Conservation (phyloP, 2,113 vertebrate genomes). For the Plecturocebus donacophilus region DNA sequence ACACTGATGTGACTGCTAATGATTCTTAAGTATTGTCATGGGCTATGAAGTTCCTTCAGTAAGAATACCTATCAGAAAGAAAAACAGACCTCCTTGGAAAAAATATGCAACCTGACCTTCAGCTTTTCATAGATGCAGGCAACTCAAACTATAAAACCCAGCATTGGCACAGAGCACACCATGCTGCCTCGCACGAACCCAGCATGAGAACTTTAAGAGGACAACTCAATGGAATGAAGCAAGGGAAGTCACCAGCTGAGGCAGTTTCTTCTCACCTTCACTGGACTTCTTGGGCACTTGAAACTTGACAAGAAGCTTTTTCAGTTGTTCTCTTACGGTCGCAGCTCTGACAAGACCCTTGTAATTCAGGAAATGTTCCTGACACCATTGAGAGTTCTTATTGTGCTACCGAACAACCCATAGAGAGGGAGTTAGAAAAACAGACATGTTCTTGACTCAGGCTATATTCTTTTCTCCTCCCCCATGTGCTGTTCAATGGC, state of each 20-base stretch:
- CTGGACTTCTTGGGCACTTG: slow-evolving; percentile 96
- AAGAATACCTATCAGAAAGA: not conserved
- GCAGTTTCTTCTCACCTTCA: slow-evolving; percentile 87
- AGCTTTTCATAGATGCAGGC: not conserved
- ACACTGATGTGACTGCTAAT: not conserved
- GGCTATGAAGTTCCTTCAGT: not conserved
- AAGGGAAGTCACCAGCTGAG: rapidly evolving
- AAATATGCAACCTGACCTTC: not conserved
- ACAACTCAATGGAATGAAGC: not conserved
- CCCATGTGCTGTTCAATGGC: not conserved
- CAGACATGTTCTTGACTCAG: rapidly evolving
- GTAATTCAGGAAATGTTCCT: slow-evolving; percentile 98
- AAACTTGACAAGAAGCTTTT: slow-evolving; percentile 96
- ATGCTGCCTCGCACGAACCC: not conserved
- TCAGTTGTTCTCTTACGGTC: slow-evolving; percentile 95
- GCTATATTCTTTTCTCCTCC: not conserved
- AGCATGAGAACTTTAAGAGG: rapidly evolving
- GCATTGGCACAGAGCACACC: rapidly evolving
- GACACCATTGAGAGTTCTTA: slow-evolving; percentile 98
- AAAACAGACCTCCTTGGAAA: not conserved
- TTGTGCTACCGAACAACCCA: slow-evolving; percentile 88
- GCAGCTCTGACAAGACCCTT: slow-evolving; percentile 95
- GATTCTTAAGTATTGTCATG: not conserved
- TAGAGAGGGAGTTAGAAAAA: not conserved
- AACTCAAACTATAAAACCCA: not conserved